Evolutionary conservation across 2,113 vertebrate species (phyloP).

Genomic region (Choloepus hoffmanni): DNA sequence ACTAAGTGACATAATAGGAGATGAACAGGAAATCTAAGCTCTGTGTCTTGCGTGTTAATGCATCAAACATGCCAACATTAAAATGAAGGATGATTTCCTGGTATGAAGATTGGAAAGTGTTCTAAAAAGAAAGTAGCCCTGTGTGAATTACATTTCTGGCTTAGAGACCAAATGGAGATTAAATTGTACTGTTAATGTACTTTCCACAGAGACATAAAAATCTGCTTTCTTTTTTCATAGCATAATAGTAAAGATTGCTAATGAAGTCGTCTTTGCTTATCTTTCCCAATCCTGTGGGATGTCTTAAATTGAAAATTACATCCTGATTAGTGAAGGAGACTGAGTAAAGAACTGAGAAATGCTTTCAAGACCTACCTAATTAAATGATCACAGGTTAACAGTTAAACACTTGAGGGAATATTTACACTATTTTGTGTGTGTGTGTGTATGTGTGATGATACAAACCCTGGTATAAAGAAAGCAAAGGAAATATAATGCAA

Average conservation of each 20-base stretch:
- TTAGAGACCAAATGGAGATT: conserved; percentile 60
- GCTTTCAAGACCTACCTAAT: conserved; percentile 17
- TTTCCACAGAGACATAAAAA: conserved; percentile 65
- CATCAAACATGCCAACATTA: conserved; percentile 78
- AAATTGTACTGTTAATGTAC: conserved; percentile 65
- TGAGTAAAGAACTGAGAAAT: conserved; percentile 30
- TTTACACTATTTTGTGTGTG: background rate
- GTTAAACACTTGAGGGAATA: conserved; percentile 34
- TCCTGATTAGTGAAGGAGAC: conserved; percentile 49
- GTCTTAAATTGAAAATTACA: conserved; percentile 62
- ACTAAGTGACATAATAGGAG: conserved; percentile 77
- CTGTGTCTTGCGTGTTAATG: conserved; percentile 62
- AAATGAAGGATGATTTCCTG: conserved; percentile 78
- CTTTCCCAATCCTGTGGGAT: conserved; percentile 47
- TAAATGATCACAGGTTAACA: conserved; percentile 44
- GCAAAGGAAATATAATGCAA: background rate
- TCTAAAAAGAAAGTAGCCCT: conserved; percentile 71
- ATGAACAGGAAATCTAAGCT: conserved; percentile 71
- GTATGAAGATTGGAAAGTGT: conserved; percentile 63
- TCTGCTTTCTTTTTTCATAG: background rate
- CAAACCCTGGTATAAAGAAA: background rate
- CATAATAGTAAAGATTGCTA: conserved; percentile 40
- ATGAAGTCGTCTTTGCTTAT: conserved; percentile 58
- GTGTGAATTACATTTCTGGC: conserved; percentile 72
- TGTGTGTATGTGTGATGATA: background rate